Conservation (phyloP, 2,113 vertebrate genomes). For the Zeus faber region DNA sequence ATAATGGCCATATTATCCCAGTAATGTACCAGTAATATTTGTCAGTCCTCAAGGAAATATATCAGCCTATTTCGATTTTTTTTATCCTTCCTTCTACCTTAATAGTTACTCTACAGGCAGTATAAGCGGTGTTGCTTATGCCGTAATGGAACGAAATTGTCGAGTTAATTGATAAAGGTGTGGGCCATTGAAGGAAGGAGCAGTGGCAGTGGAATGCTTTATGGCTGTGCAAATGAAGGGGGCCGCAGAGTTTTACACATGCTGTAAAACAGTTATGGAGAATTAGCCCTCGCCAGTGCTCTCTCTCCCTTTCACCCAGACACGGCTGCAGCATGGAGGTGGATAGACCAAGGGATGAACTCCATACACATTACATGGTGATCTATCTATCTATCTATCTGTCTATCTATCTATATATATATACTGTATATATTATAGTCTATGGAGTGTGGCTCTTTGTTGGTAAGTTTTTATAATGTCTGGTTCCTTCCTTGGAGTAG, state of each 20-base stretch:
- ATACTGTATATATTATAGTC: too few relatives aligned
- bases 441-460: too few relatives aligned
- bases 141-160: slow-evolving; percentile 61
- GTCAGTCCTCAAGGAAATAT: too few relatives aligned
- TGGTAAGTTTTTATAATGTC: too few relatives aligned
- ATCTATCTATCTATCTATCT: too few relatives aligned
- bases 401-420: too few relatives aligned
- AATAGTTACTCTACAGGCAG: neutral
- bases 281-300: slow-evolving; percentile 61
- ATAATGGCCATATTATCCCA: too few relatives aligned
- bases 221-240: slow-evolving; percentile 69
- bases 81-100: neutral
- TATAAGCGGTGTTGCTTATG: neutral
- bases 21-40: too few relatives aligned
- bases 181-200: slow-evolving; percentile 55
- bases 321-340: slow-evolving; percentile 58
- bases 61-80: neutral
- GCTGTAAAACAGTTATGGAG: slow-evolving; percentile 72
- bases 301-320: slow-evolving; percentile 41
- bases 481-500: too few relatives aligned
- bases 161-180: slow-evolving; percentile 71
- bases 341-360: slow-evolving; percentile 25
- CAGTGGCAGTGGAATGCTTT: slow-evolving; percentile 64
- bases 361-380: too few relatives aligned
- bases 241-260: slow-evolving; percentile 68